Evolutionary conservation across 2,888 invertebrate species (phyloP).

Genomic region (Lycophotia porphyrea): DNA sequence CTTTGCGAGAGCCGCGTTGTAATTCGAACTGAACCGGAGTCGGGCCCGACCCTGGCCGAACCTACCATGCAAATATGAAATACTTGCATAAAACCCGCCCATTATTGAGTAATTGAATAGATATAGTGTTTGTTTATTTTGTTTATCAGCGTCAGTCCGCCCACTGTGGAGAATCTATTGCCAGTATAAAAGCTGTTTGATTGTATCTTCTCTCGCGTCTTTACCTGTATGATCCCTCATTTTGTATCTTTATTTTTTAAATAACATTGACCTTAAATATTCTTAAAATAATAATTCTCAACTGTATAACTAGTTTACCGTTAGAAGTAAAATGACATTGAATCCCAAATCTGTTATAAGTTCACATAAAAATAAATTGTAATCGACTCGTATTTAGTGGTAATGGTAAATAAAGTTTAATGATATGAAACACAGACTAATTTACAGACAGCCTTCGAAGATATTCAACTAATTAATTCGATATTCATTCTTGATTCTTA

Average conservation of each 20-base stretch:
- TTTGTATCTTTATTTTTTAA: conserved; percentile 6
- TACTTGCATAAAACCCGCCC: conserved; percentile 44
- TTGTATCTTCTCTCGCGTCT: conserved; percentile 41
- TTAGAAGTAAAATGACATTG: conserved; percentile 19
- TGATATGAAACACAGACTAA: conserved; percentile 36
- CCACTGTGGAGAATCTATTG: conserved; percentile 44
- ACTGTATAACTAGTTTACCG: conserved; percentile 16
- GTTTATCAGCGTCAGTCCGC: conserved; percentile 47
- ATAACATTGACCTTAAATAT: background rate
- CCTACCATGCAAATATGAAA: conserved; percentile 70
- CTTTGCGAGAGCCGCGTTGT: conserved; percentile 72
- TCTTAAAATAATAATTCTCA: background rate
- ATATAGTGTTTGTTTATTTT: conserved; percentile 49
- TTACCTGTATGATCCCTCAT: conserved; percentile 37
- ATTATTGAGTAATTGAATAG: conserved; percentile 52
- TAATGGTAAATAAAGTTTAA: conserved; percentile 15
- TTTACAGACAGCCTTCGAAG: conserved; percentile 41
- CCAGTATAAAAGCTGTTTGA: conserved; percentile 45
- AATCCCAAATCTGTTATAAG: conserved; percentile 34
- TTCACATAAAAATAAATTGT: conserved; percentile 46
- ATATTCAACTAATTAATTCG: conserved; percentile 61
- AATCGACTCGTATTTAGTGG: conserved; percentile 29
- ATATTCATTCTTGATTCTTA: conserved; percentile 61
- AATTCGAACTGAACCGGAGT: conserved; percentile 63
- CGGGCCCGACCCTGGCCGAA: conserved; percentile 55